Percentiles rank a stretch among this genome's conserved stretches.
Evolutionary conservation across 2,888 invertebrate genomes (phyloP).

Genomic region (Syritta pipiens): DNA sequence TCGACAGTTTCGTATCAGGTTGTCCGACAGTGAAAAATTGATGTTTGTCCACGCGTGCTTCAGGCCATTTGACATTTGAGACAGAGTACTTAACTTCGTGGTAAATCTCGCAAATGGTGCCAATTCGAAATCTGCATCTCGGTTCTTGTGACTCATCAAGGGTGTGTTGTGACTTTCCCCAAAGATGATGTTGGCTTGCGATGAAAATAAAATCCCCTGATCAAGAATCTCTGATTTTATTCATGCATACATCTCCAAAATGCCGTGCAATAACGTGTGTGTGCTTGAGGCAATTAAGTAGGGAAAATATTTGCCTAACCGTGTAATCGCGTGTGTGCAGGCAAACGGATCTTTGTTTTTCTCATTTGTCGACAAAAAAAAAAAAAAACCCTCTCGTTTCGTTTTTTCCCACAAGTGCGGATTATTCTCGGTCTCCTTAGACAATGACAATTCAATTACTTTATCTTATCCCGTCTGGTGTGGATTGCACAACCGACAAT

Average conservation of each 20-base stretch:
- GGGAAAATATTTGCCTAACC: slow-evolving; percentile 28
- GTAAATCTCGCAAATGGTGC: too few species aligned
- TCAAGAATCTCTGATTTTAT: slow-evolving; percentile 8
- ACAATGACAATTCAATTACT: slow-evolving; percentile 61
- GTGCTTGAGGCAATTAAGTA: neutral
- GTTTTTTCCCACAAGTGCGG: slow-evolving; percentile 43
- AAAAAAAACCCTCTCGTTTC: slow-evolving; percentile 46
- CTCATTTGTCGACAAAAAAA: slow-evolving; percentile 57
- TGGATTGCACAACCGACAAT: slow-evolving; percentile 38
- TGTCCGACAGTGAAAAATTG: too few species aligned
- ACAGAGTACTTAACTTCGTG: too few species aligned
- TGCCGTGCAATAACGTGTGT: slow-evolving; percentile 22
- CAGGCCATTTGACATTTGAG: too few species aligned
- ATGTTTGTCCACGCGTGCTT: too few species aligned
- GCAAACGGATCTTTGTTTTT: slow-evolving; percentile 49
- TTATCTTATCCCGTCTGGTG: slow-evolving; percentile 34
- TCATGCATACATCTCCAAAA: slow-evolving; percentile 30
- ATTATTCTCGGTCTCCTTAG: slow-evolving; percentile 18
- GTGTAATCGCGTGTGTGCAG: slow-evolving; percentile 42
- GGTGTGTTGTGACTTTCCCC: too few species aligned
- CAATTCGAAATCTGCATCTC: too few species aligned
- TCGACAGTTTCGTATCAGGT: too few species aligned
- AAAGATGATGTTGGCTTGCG: neutral
- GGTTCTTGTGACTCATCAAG: too few species aligned
- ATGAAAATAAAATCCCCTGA: too few species aligned